phyloP scores from a whole-genome alignment of 2,797 vertebrate species.

The Thripadectes ignobilis region DNA sequence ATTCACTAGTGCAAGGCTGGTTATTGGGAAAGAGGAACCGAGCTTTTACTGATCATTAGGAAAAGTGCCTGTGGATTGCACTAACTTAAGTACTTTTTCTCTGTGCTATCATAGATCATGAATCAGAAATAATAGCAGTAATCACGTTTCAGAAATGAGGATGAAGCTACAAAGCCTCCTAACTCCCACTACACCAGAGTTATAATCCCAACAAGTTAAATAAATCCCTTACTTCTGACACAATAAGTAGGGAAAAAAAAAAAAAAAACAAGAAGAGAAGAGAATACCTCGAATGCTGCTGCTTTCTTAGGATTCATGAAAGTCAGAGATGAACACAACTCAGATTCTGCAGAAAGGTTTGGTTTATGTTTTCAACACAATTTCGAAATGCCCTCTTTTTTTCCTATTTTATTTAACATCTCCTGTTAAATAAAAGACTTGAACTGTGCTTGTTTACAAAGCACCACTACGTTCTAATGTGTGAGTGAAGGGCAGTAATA shows the following conservation, averaged over 20 bases:
- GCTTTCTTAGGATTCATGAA: neutral
- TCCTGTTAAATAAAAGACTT: neutral
- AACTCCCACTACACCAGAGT: neutral
- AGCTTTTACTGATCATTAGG: slow-evolving; percentile 15
- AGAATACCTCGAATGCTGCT: neutral
- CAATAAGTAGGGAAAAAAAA: neutral
- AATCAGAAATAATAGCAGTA: slow-evolving; percentile 42
- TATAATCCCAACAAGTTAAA: neutral
- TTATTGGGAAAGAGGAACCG: neutral
- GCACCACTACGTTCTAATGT: neutral
- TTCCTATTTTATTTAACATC: neutral
- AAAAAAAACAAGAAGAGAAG: neutral
- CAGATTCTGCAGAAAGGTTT: neutral
- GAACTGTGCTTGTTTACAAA: neutral
- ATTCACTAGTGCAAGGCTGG: neutral
- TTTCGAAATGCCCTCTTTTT: neutral
- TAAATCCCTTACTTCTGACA: neutral
- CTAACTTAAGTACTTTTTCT: neutral
- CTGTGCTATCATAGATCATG: neutral
- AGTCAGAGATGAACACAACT: neutral
- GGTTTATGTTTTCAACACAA: neutral
- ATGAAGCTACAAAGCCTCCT: slow-evolving; percentile 11
- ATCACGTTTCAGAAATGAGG: slow-evolving; percentile 15
- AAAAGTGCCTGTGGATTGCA: neutral
- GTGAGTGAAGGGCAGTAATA: neutral